phyloP scores from a whole-genome alignment of 2,797 vertebrate species.

The Acanthornis magna region DNA sequence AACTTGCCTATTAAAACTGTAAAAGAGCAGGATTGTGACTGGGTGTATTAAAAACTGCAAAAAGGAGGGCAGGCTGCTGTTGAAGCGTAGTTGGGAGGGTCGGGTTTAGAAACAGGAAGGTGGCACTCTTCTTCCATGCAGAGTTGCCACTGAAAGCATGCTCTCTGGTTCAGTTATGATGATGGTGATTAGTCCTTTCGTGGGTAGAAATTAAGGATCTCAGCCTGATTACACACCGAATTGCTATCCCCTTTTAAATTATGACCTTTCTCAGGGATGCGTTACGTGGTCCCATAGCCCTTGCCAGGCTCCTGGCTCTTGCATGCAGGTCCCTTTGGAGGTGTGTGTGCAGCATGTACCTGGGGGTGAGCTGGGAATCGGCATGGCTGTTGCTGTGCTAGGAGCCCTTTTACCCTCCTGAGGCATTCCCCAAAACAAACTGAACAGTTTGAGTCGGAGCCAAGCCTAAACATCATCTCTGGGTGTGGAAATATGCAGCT shows the following conservation, averaged over 20 bases:
- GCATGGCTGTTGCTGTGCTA: accelerated
- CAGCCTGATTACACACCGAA: not conserved
- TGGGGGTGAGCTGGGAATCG: not conserved
- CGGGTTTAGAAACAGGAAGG: constrained; percentile 28
- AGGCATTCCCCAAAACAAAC: not conserved
- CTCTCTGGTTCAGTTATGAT: not conserved
- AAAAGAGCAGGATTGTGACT: not conserved
- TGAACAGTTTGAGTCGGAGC: accelerated
- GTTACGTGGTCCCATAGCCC: not conserved
- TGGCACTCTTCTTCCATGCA: constrained; percentile 52
- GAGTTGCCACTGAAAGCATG: not conserved
- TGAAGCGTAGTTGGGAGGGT: not conserved
- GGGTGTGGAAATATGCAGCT: not conserved
- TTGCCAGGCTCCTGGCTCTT: not conserved
- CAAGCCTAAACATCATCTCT: not conserved
- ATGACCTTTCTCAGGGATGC: not conserved
- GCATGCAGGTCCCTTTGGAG: not conserved
- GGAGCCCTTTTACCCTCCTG: not conserved
- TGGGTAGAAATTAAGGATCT: not conserved
- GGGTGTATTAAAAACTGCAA: not conserved
- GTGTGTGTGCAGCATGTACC: accelerated
- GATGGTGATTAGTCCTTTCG: constrained; percentile 19
- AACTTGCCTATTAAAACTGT: not conserved
- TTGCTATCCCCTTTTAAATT: not conserved
- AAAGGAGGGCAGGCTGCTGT: not conserved